Base-by-base conservation (phyloP, 2,888 invertebrate genomes). In the Drosophila fulvimacula region DNA sequence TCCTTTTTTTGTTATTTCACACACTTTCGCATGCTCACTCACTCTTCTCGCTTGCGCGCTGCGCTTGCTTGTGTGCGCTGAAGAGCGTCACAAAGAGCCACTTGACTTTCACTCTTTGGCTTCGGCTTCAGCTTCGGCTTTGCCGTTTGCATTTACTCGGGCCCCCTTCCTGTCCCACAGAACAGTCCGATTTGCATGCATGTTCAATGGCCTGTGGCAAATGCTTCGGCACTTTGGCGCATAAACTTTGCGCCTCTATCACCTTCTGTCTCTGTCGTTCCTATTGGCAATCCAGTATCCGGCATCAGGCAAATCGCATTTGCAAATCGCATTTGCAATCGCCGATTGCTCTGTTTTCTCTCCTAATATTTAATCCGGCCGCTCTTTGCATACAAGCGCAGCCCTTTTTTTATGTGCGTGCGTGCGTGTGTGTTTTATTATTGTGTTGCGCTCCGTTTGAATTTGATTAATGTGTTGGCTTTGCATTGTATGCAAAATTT, bases 401-500 rank as follows among this genome's bases (percentile, higher is more conserved):
- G 69, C 73, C 81, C 79, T 77, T 80, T 80, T 80, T 76, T 60
- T 53, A 38, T 17, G 36, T 24, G 24, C 21, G 15, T 21, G 51
- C 42, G 15, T 42, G 13, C 15, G 34, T n/a, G 36, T 52, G 32
- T 64, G 52, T 53, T 55, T 65, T 68, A 51, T 69, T 58, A 55
- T 58, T 71, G 55, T 74, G 73, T 49, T 65, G 62, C 48, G 64
- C 61, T 65, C 13, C 36, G 69, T 67, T 68, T 56, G 67, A 63
- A 51, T 69, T 79, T 86, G 88, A 83, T 88, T 84, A 83, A 83
- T 84, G 89, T 73, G 65, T 52, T 81, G 83, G 53, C 61, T 57
- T 71, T 36, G 73, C 75, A 88, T 88, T 85, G 84, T 88, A 52
- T 72, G 77, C 72, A 58, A 71, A 83, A 85, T 85, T 85, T 88